Base-by-base conservation (phyloP, 2,888 invertebrate genomes). In the Andrena flavipes region DNA sequence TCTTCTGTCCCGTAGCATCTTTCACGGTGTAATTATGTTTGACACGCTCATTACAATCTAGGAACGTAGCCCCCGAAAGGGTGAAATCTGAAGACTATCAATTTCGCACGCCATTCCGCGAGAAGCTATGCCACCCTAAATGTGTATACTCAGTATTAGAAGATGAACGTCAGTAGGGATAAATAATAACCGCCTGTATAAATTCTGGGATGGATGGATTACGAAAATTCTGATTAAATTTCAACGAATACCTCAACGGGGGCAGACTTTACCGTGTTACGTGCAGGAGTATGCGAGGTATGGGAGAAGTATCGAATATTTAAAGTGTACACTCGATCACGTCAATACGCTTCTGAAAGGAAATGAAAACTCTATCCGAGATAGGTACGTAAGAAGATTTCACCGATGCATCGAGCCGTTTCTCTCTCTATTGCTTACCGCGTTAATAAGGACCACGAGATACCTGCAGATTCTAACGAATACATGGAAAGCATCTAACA, bases 1-100 rank as follows among this genome's bases (percentile, higher is more conserved):
- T 59, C 62, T 75, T 7, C 42, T 51, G 51, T 60, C 56, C 26
- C n/a, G 20, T 16, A 49, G 54, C 48, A 74, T 74, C 49, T 42
- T 62, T 72, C 65, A 42, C 16, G 35, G 30, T 6, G 30, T 67
- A 77, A 74, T 77, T 78, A 68, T 59, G n/a, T 68, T 74, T 48
- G 42, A 74, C 64, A 29, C 54, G 56, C 54, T 76, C 48, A 49
- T 72, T 71, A 76, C 49, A 76, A 54, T 54, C 29, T 4, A n/a
- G 42, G 49, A 70, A 49, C 49, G 51, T 49, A 42, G 51, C 42
- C 63, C 10, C n/a, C 16, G 10, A 33, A 33, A 60, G 10, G 35
- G 3, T 16, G 26, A 30, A n/a, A 64, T 56, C 63, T 4, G 16
- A 26, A 2, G 42, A 16, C 23, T 76, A 67, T 59, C 63, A 63